These are phyloP conservation scores for Dysdera silvatica DNA, from an alignment of 1,140 invertebrate genomes.

Conservation along the genomic window DNA sequence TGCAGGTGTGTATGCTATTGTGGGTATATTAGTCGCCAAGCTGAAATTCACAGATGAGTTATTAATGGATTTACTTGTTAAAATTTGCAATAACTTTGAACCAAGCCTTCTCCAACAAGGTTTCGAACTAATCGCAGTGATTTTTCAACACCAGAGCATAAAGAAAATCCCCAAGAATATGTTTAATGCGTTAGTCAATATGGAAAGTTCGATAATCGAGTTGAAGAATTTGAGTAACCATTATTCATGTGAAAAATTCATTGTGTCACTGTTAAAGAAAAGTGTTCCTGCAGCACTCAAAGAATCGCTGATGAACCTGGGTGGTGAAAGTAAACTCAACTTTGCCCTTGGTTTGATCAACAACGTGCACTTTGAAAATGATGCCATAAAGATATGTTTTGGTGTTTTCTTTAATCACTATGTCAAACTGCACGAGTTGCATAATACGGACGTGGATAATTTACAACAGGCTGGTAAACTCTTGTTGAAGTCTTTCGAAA, in stretches of 20 bases:
- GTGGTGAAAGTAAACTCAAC: too few species aligned
- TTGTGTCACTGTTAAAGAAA: background rate
- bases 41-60: slow-evolving; percentile 54
- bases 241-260: background rate
- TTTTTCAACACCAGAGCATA: slow-evolving; percentile 19
- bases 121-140: background rate
- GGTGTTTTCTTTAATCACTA: too few species aligned
- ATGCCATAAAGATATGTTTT: too few species aligned
- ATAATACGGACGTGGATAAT: too few species aligned
- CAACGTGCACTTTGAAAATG: too few species aligned
- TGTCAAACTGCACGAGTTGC: too few species aligned
- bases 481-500: background rate
- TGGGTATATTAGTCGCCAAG: slow-evolving; percentile 58
- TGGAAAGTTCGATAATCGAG: too few species aligned
- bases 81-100: slow-evolving; percentile 24
- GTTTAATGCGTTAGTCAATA: too few species aligned
- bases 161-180: background rate
- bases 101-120: background rate
- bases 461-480: too few species aligned
- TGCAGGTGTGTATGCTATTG: slow-evolving; percentile 63
- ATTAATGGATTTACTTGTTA: slow-evolving; percentile 52
- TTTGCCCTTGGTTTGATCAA: too few species aligned
- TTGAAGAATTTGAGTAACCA: background rate
- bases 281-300: background rate
- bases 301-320: background rate